Evolutionary conservation across 2,797 vertebrate genomes (phyloP).

Genomic region (Luscinia luscinia): DNA sequence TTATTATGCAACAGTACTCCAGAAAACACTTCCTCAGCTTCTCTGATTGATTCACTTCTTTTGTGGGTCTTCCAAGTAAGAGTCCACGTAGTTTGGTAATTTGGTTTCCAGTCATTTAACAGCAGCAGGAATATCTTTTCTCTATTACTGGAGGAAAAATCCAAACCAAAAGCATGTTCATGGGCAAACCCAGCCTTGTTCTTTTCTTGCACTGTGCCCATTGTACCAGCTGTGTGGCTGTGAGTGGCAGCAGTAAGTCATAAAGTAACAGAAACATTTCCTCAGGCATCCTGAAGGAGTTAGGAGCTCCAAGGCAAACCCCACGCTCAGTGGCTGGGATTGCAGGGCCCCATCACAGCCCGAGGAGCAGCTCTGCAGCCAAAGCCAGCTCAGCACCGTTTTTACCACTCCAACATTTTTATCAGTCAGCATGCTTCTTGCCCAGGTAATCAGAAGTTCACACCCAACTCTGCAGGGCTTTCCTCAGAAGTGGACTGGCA

Average conservation of each 20-base stretch:
- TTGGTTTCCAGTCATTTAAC: background rate
- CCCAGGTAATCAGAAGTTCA: background rate
- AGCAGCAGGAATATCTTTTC: background rate
- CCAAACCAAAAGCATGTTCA: background rate
- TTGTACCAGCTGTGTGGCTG: background rate
- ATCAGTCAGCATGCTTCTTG: background rate
- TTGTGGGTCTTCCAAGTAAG: background rate
- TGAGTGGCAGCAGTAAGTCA: background rate
- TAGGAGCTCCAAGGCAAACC: background rate
- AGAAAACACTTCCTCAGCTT: background rate
- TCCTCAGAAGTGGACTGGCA: background rate
- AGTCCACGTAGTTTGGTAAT: background rate
- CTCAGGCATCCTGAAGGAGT: background rate
- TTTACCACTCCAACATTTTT: background rate
- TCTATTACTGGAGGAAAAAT: background rate
- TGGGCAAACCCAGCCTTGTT: background rate
- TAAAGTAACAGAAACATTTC: background rate
- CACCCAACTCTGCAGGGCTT: background rate
- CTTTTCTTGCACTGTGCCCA: background rate
- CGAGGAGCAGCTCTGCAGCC: background rate
- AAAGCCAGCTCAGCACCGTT: background rate
- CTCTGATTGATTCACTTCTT: background rate
- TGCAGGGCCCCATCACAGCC: background rate
- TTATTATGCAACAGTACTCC: background rate
- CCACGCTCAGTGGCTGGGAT: accelerated